These are phyloP conservation scores for Neosilurus mollespiculum DNA, from an alignment of 2,797 vertebrate species.

Conservation along the genomic window DNA sequence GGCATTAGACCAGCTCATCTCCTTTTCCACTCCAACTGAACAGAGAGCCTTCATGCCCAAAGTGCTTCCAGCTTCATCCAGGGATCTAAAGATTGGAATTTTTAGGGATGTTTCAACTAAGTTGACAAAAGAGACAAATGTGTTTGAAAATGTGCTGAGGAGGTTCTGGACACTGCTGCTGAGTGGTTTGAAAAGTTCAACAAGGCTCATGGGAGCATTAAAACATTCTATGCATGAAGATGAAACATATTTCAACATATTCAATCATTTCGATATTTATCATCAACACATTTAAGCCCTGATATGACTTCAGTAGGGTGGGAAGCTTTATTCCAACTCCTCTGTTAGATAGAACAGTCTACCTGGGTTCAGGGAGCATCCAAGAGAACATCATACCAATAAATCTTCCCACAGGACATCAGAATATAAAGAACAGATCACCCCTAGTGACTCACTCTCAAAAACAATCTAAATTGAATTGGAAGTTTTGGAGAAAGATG, in stretches of 20 bases:
- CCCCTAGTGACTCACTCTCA: background rate
- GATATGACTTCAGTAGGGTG: constrained; percentile 1
- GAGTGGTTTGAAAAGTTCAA: constrained; percentile 18
- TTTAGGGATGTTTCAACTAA: constrained; percentile 11
- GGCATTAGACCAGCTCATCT: background rate
- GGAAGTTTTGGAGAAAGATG: background rate
- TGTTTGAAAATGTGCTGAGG: background rate
- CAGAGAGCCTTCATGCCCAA: background rate
- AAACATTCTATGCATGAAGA: background rate
- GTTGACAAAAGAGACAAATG: constrained; percentile 1
- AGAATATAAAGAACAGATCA: background rate
- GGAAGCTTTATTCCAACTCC: background rate
- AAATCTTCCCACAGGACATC: background rate
- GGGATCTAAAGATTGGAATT: background rate
- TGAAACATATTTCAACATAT: constrained; percentile 11
- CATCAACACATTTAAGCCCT: constrained; percentile 10
- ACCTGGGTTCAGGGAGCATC: background rate
- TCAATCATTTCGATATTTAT: constrained; percentile 7
- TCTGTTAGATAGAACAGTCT: background rate
- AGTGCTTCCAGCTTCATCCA: background rate
- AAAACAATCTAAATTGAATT: background rate
- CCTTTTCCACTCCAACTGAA: background rate
- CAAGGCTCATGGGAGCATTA: constrained; percentile 10
- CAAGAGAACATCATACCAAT: background rate
- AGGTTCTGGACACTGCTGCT: constrained; percentile 18